Evolutionary conservation across 2,888 invertebrate genomes (phyloP).

Genomic region (Scaeva pyrastri): DNA sequence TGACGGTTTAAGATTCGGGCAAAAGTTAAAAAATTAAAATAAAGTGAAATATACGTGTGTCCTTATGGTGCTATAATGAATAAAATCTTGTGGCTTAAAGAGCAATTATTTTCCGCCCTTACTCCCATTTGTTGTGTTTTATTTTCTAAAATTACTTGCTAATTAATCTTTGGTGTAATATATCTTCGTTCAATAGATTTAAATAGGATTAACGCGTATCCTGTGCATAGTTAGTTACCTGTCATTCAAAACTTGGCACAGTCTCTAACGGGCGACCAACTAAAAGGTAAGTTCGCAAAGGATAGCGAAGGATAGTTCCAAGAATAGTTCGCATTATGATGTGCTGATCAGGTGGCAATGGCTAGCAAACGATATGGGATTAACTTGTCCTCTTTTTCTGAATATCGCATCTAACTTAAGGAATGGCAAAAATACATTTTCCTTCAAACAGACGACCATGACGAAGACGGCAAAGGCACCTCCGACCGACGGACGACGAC

Average conservation of each 20-base stretch:
- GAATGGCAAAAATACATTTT: conserved; percentile 21
- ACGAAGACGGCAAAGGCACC: neutral
- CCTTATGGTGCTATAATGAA: conserved; percentile 52
- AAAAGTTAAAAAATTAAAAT: neutral
- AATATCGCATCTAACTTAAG: neutral
- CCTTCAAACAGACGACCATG: neutral
- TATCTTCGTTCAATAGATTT: neutral
- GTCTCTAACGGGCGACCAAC: conserved; percentile 32
- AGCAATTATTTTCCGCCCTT: conserved; percentile 30
- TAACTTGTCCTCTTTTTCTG: conserved; percentile 16
- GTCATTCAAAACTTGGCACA: conserved; percentile 13
- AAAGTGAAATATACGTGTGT: conserved; percentile 34
- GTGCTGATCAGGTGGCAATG: conserved; percentile 18
- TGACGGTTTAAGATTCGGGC: neutral
- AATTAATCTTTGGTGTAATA: conserved; percentile 31
- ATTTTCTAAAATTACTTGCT: conserved; percentile 43
- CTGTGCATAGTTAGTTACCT: conserved; percentile 36
- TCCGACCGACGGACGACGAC: no score
- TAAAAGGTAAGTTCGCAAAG: conserved; percentile 60
- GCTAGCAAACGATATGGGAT: conserved; percentile 6
- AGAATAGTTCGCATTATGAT: conserved; percentile 6
- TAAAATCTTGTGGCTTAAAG: conserved; percentile 40
- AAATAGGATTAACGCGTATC: conserved; percentile 24
- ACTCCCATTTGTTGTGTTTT: conserved; percentile 16
- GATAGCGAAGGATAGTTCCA: neutral